A percentile compares a stretch with the other conserved stretches of the same genome.
Conservation (phyloP, 1,140 invertebrate species). For the Papilio xuthus region DNA sequence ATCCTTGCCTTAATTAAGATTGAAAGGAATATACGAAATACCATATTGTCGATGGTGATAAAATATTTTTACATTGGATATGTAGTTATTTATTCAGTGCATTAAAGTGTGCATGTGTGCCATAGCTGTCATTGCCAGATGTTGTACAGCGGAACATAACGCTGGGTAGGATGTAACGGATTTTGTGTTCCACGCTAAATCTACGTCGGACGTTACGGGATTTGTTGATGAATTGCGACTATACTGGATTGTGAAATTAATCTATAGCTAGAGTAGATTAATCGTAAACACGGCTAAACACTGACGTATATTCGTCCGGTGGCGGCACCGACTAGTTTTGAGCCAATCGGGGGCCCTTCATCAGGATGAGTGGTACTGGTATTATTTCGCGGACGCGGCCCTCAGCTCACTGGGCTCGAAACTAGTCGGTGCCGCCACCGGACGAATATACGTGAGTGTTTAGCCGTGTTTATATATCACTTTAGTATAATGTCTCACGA, state of each 20-base stretch:
- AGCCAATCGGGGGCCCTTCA: too few relatives aligned
- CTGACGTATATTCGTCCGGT: too few relatives aligned
- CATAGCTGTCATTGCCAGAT: background rate
- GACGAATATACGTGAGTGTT: too few relatives aligned
- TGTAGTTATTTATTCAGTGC: background rate
- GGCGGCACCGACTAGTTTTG: too few relatives aligned
- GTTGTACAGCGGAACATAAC: background rate
- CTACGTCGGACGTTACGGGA: constrained; percentile 2
- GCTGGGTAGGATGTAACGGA: background rate
- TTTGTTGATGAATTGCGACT: constrained; percentile 3
- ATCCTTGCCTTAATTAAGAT: too few relatives aligned
- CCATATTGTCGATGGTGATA: background rate
- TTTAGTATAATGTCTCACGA: too few relatives aligned
- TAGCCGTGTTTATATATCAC: too few relatives aligned
- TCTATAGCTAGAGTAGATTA: background rate
- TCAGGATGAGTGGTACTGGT: too few relatives aligned
- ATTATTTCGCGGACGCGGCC: too few relatives aligned
- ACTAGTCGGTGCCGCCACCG: too few relatives aligned
- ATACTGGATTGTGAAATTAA: background rate
- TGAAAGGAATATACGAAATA: too few relatives aligned
- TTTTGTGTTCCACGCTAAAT: constrained; percentile 13
- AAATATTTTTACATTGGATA: background rate
- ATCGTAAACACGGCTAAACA: background rate
- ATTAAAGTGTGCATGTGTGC: background rate
- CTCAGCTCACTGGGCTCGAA: too few relatives aligned